Percentiles rank a stretch among this genome's conserved stretches.
Conservation (phyloP, 1,140 invertebrate genomes). For the Trypoxylus dichotomus region DNA sequence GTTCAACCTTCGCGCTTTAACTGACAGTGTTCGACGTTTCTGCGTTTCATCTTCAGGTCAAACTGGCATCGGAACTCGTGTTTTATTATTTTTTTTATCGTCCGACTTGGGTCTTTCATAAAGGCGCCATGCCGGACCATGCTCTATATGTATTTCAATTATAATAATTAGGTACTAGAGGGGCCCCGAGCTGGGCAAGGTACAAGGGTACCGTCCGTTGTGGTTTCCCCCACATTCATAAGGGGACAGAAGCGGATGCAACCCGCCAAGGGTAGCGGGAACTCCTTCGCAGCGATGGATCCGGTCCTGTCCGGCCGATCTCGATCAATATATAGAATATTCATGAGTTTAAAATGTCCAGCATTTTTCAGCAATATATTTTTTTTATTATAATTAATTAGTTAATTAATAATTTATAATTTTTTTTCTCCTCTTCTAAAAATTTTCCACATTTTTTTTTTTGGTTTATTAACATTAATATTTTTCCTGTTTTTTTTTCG, state of each 20-base stretch:
- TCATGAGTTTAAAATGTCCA: slow-evolving; percentile 11
- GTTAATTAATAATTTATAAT: not conserved
- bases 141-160: slow-evolving; percentile 26
- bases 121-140: not conserved
- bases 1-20: too few species aligned
- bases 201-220: not conserved
- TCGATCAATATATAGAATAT: not conserved
- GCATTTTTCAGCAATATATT: slow-evolving; percentile 21
- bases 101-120: slow-evolving; percentile 5
- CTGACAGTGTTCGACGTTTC: too few species aligned
- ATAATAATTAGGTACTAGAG: slow-evolving; percentile 27
- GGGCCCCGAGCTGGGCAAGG: not conserved
- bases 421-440: slow-evolving; percentile 10
- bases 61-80: not conserved
- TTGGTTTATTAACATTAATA: not conserved
- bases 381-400: slow-evolving; percentile 10
- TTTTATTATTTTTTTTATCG: slow-evolving; percentile 6
- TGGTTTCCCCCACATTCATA: not conserved
- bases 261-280: not conserved
- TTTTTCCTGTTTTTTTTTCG: not conserved
- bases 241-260: not conserved
- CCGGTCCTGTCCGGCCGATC: not conserved
- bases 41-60: not conserved
- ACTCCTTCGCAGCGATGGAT: not conserved
- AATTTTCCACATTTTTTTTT: not conserved